Conservation (phyloP, 92 coral and sea anemone genomes). For the Phenganax stokvisi region DNA sequence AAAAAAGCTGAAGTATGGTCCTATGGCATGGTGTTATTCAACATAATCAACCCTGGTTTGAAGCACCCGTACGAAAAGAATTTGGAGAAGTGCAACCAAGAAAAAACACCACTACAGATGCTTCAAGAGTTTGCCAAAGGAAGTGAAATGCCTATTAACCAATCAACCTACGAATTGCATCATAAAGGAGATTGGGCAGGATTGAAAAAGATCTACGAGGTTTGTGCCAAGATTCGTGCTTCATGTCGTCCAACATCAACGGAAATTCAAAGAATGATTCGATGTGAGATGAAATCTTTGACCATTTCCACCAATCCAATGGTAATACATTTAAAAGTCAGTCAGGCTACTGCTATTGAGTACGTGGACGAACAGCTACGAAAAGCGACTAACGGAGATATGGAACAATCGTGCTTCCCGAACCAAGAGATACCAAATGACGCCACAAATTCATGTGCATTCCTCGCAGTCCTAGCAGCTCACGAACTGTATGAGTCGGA, state of each 20-base stretch:
- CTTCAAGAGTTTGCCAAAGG: background rate
- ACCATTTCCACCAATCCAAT: background rate
- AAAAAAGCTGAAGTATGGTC: conserved; percentile 34
- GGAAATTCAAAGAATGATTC: background rate
- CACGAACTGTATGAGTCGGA: background rate
- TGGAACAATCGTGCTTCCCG: background rate
- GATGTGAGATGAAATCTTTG: background rate
- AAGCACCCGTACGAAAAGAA: conserved; percentile 4
- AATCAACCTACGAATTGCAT: background rate
- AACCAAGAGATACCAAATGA: background rate
- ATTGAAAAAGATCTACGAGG: conserved; percentile 1
- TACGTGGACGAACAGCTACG: background rate
- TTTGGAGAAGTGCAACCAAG: background rate
- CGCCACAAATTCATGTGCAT: conserved; percentile 7
- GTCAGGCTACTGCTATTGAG: background rate
- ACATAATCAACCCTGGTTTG: conserved; percentile 17
- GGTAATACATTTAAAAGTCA: background rate
- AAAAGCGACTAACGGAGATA: background rate
- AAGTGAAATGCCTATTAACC: background rate
- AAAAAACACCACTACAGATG: background rate
- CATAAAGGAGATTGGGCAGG: conserved; percentile 19
- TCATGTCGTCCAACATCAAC: background rate
- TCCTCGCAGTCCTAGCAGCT: background rate
- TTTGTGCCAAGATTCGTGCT: conserved; percentile 5
- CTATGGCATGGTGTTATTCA: conserved; percentile 38